These are phyloP conservation scores for Sminthopsis crassicaudata DNA, from an alignment of 2,113 vertebrate species.

Conservation along the genomic window DNA sequence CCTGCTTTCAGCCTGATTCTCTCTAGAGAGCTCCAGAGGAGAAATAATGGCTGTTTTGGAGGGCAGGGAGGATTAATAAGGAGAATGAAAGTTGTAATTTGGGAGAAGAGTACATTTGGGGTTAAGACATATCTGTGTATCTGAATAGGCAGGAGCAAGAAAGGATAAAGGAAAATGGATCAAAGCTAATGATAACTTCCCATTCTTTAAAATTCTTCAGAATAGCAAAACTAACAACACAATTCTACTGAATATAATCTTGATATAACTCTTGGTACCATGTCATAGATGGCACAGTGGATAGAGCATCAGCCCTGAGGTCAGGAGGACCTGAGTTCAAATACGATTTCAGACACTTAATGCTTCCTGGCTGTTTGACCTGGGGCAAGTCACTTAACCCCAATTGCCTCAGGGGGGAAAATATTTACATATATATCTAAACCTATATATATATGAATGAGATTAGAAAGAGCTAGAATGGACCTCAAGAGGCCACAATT, in stretches of 20 bases:
- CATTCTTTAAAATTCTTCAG: neutral
- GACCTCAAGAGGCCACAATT: neutral
- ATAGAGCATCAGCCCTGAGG: no score
- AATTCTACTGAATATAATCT: neutral
- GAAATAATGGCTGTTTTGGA: neutral
- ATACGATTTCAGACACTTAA: no score
- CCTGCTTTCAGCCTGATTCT: neutral
- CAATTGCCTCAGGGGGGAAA: no score
- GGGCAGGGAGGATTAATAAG: no score
- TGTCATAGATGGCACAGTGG: no score
- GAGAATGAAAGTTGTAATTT: neutral
- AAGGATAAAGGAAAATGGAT: neutral
- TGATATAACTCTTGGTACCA: no score
- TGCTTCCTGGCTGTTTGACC: no score
- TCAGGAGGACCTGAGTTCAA: no score
- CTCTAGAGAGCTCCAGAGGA: neutral
- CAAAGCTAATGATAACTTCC: neutral
- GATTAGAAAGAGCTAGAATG: neutral
- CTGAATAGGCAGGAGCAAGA: neutral
- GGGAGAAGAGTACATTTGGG: neutral
- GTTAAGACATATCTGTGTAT: neutral
- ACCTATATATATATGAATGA: neutral
- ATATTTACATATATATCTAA: no score
- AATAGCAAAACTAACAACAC: neutral
- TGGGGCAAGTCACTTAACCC: no score